Percentiles rank a stretch among this genome's conserved stretches.
Evolutionary conservation across 2,888 invertebrate genomes (phyloP).

Genomic region (Zelleria hepariella): DNA sequence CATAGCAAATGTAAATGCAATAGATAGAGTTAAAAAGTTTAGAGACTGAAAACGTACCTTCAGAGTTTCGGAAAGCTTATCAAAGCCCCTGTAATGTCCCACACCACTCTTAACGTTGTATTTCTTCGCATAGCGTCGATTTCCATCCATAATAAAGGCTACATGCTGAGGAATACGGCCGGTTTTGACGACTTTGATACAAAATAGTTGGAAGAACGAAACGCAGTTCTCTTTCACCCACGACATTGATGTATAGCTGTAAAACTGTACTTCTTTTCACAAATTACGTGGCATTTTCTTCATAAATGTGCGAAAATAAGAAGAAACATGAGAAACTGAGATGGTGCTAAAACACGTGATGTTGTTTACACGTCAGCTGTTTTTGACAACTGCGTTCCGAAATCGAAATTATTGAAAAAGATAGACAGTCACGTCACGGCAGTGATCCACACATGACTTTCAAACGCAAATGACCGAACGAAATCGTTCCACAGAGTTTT

Average conservation of each 20-base stretch:
- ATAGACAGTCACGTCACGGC: too few species aligned
- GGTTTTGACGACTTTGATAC: slow-evolving; percentile 78
- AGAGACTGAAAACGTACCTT: slow-evolving; percentile 54
- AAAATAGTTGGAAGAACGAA: slow-evolving; percentile 82
- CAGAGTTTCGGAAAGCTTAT: slow-evolving; percentile 84
- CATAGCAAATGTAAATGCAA: background rate
- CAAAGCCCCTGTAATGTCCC: slow-evolving; percentile 89
- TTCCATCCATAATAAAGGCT: slow-evolving; percentile 99
- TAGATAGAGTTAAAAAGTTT: background rate
- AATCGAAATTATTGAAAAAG: too few species aligned
- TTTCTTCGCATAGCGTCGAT: slow-evolving; percentile 91
- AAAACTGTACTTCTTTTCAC: background rate
- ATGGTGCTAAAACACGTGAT: background rate
- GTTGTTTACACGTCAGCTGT: background rate
- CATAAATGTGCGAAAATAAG: background rate
- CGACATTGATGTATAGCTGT: slow-evolving; percentile 23
- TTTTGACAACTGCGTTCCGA: background rate
- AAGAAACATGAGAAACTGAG: background rate
- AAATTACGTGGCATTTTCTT: background rate
- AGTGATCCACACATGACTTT: background rate
- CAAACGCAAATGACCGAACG: background rate
- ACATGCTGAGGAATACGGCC: slow-evolving; percentile 92
- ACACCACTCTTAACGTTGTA: slow-evolving; percentile 79
- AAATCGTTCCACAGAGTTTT: background rate
- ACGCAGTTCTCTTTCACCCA: slow-evolving; percentile 86